Conservation (phyloP, 2,113 vertebrate species). For the Eleginops maclovinus region DNA sequence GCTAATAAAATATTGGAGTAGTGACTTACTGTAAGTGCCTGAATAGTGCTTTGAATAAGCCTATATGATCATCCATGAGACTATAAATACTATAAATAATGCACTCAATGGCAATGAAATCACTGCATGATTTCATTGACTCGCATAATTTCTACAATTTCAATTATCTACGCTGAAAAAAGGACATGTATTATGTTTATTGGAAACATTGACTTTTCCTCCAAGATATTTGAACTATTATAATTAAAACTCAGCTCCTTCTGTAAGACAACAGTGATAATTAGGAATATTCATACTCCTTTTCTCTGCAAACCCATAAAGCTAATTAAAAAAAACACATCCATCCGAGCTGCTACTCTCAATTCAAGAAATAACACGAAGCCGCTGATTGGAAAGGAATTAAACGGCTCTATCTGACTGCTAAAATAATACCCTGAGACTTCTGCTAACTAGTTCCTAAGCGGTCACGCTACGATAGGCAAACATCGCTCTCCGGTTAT, state of each 20-base stretch:
- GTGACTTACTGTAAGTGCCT: neutral
- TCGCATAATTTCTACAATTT: slow-evolving; percentile 7
- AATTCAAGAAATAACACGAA: slow-evolving; percentile 31
- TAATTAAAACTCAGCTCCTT: slow-evolving; percentile 36
- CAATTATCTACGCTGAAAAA: slow-evolving; percentile 24
- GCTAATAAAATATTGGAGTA: neutral
- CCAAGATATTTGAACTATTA: slow-evolving; percentile 26
- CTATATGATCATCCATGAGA: slow-evolving; percentile 5
- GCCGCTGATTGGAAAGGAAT: slow-evolving; percentile 49
- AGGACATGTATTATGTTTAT: slow-evolving; percentile 8
- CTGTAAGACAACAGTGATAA: slow-evolving; percentile 34
- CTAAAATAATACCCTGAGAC: slow-evolving; percentile 40
- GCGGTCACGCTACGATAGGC: slow-evolving; percentile 25
- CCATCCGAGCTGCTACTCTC: slow-evolving; percentile 10
- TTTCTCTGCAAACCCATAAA: slow-evolving; percentile 36
- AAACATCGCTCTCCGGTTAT: slow-evolving; percentile 27
- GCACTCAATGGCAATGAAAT: slow-evolving; percentile 19
- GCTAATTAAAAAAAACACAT: slow-evolving; percentile 61
- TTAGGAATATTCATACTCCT: slow-evolving; percentile 55
- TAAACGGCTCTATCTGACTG: slow-evolving; percentile 35
- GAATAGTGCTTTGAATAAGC: neutral
- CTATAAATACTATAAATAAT: slow-evolving; percentile 19
- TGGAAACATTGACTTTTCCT: slow-evolving; percentile 31
- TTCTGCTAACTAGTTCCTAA: slow-evolving; percentile 38
- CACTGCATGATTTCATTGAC: neutral